Evolutionary conservation across 2,888 invertebrate genomes (phyloP).

Genomic region (Helobdella robusta): DNA sequence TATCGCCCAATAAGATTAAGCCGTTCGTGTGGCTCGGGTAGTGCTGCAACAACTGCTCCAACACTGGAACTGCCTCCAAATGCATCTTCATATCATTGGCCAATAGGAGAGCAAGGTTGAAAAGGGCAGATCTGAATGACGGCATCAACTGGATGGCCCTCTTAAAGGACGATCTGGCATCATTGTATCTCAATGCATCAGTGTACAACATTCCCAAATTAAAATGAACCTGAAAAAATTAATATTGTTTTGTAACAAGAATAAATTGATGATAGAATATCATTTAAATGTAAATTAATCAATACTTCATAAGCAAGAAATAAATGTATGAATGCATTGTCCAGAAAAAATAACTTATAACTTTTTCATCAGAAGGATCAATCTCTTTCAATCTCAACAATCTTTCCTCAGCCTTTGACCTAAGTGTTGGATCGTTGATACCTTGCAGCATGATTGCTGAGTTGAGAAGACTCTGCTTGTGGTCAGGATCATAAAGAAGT

Average conservation of each 20-base stretch:
- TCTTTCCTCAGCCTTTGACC: constrained; percentile 56
- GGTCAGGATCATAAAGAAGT: constrained; percentile 80
- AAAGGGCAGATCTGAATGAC: constrained; percentile 82
- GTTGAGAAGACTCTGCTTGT: constrained; percentile 81
- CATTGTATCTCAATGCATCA: constrained; percentile 79
- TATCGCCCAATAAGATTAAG: constrained; percentile 80
- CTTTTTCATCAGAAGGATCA: constrained; percentile 69
- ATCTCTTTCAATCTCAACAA: constrained; percentile 69
- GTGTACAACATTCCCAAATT: constrained; percentile 92
- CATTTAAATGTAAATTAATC: too few relatives aligned
- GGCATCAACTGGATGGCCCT: constrained; percentile 64
- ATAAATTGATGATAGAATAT: too few relatives aligned
- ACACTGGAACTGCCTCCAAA: constrained; percentile 78
- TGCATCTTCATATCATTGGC: constrained; percentile 68
- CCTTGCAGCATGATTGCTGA: constrained; percentile 89
- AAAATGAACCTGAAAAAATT: constrained; percentile 62
- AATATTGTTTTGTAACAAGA: not conserved
- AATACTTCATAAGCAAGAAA: too few relatives aligned
- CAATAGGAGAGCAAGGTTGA: constrained; percentile 75
- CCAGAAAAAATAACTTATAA: constrained; percentile 4
- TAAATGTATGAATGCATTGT: not conserved
- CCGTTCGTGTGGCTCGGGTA: constrained; percentile 26
- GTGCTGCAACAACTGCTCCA: constrained; percentile 69
- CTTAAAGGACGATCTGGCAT: constrained; percentile 82
- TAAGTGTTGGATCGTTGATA: constrained; percentile 67